Evolutionary conservation across 2,888 invertebrate species (phyloP).

Genomic region (Pseudococcus longispinus): DNA sequence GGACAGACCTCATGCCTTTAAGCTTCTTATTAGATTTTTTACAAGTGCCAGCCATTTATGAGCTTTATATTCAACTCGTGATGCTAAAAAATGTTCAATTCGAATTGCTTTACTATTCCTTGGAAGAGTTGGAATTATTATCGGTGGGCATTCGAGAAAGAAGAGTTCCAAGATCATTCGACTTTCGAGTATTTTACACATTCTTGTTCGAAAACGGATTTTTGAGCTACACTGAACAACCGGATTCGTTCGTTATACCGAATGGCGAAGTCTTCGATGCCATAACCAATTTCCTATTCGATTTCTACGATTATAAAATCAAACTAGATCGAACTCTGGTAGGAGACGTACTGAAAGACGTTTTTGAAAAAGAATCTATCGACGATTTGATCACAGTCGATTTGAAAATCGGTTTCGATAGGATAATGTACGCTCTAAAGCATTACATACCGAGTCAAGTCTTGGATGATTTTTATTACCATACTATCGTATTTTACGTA

Average conservation of each 20-base stretch:
- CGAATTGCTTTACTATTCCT: background rate
- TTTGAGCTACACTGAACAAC: background rate
- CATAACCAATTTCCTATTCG: background rate
- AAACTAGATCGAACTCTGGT: background rate
- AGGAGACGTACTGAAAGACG: background rate
- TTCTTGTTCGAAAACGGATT: background rate
- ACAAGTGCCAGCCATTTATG: background rate
- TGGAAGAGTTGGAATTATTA: background rate
- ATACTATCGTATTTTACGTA: background rate
- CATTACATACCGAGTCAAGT: background rate
- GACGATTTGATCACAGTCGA: background rate
- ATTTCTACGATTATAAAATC: background rate
- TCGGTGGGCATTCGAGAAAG: background rate
- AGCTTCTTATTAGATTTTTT: background rate
- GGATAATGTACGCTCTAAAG: background rate
- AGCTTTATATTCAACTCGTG: background rate
- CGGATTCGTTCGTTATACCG: background rate
- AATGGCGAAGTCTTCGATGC: background rate
- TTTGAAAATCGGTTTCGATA: background rate
- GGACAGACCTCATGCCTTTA: background rate
- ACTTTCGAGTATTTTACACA: background rate
- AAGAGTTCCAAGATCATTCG: background rate
- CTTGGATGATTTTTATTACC: conserved; percentile 3
- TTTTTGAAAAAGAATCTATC: background rate
- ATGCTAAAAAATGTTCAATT: background rate